Evolutionary conservation across 2,888 invertebrate genomes (phyloP).

Genomic region (Archaeoteleia sp.): DNA sequence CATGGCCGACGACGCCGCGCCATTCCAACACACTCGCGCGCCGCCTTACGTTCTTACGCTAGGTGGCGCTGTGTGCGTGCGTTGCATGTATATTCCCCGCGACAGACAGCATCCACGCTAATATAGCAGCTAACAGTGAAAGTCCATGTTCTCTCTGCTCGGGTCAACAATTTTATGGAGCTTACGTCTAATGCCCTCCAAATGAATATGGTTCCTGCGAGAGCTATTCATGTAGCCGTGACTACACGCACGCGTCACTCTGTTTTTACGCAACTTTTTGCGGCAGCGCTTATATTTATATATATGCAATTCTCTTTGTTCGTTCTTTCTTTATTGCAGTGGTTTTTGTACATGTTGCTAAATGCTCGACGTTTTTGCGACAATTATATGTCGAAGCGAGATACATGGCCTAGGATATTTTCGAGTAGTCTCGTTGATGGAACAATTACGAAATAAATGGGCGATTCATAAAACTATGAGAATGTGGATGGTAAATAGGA

Average conservation of each 20-base stretch:
- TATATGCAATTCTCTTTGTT: too few species aligned
- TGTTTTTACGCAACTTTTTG: constrained; percentile 46
- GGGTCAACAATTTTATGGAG: constrained; percentile 49
- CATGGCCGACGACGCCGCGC: constrained; percentile 1
- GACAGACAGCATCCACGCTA: constrained; percentile 36
- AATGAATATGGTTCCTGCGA: constrained; percentile 42
- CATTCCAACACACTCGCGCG: constrained; percentile 5
- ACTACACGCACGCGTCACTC: constrained; percentile 36
- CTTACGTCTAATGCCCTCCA: constrained; percentile 48
- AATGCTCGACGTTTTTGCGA: too few species aligned
- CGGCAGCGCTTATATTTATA: constrained; percentile 28
- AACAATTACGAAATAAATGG: too few species aligned
- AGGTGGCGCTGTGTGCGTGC: background rate
- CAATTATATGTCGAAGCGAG: too few species aligned
- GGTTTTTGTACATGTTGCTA: too few species aligned
- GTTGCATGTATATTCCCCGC: background rate
- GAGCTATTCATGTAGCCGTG: constrained; percentile 26
- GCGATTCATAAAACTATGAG: too few species aligned
- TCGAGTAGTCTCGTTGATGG: too few species aligned
- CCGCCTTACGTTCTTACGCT: background rate
- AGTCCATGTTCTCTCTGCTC: constrained; percentile 44
- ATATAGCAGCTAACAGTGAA: constrained; percentile 47
- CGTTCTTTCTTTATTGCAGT: too few species aligned
- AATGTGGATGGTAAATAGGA: too few species aligned
- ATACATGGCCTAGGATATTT: too few species aligned